Conservation (phyloP, 2,888 invertebrate genomes). For the Drosophila prolongata region DNA sequence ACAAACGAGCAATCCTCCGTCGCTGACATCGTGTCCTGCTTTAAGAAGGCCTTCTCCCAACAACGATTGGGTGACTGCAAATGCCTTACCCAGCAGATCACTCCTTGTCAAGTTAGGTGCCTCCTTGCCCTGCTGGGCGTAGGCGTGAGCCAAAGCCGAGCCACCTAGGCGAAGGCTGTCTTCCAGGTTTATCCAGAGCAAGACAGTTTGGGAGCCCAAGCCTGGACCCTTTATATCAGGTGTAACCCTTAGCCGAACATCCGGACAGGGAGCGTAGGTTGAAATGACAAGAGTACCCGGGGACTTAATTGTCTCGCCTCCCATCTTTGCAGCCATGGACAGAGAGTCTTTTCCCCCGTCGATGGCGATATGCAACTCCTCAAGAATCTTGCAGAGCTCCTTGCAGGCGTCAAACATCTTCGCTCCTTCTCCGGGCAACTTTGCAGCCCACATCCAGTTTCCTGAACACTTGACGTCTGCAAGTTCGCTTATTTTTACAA, state of each 20-base stretch:
- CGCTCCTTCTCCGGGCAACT: constrained; percentile 96
- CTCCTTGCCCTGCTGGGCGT: constrained; percentile 91
- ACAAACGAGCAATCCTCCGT: constrained; percentile 96
- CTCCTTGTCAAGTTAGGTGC: constrained; percentile 93
- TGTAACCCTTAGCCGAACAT: constrained; percentile 93
- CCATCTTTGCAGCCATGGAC: constrained; percentile 97
- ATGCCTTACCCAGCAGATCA: constrained; percentile 89
- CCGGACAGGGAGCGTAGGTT: constrained; percentile 97
- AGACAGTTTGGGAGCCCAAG: constrained; percentile 86
- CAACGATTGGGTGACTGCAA: constrained; percentile 93
- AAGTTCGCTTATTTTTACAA: constrained; percentile 88
- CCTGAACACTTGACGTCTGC: constrained; percentile 98
- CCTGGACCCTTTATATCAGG: constrained; percentile 93
- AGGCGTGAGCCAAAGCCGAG: constrained; percentile 96
- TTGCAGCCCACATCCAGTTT: constrained; percentile 99
- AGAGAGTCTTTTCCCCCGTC: constrained; percentile 99
- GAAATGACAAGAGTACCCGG: constrained; percentile 98
- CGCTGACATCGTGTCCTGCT: constrained; percentile 98
- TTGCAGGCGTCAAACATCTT: constrained; percentile 93
- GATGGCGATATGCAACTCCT: constrained; percentile 92
- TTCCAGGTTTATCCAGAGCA: constrained; percentile 93
- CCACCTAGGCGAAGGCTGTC: constrained; percentile 93
- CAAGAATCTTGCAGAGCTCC: constrained; percentile 95
- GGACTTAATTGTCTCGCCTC: constrained; percentile 88
- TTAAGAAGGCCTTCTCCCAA: constrained; percentile 86